Base-by-base conservation (phyloP, 2,113 vertebrate species). In the Todiramphus saurophagus region DNA sequence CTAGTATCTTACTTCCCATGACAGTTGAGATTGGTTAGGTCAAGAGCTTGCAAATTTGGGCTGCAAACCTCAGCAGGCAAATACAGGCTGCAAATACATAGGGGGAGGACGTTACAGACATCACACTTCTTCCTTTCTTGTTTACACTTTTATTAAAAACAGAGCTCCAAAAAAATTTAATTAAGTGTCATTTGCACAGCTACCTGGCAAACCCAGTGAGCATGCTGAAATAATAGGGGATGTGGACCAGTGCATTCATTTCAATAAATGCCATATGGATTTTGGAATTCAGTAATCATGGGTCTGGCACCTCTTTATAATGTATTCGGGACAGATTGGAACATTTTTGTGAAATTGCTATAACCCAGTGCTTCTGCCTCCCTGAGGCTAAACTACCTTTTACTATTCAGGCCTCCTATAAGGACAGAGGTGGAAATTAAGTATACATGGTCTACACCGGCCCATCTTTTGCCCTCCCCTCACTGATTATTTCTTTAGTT, bases 231-330 rank as follows among this genome's bases (percentile, higher is more conserved):
- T 56, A 93, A 68, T 0, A 95, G 43, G 18, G 35, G 39, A 86
- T 30, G 35, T 33, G 27, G 55, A 55, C 13, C 48, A 17, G 11
- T 59, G 68, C 11, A 48, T 63, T 89, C 53, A 39, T 37, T 82
- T 68, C 88, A 89, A 56, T 89, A 84, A 87, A 86, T 33, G 43
- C 69, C 96, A 94, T 75, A 78, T 60, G 69, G 73, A 87, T 81
- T 89, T 68, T 68, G 76, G 75, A 93, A 93, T 93, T 75, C 16
- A 1, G 77, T 68, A 93, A 92, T 90, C 44, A 37, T 58, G 35
- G 83, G 78, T 89, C 90, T 94, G 83, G 80, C 88, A 92, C 58
- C 37, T 72, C 50, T 94, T 91, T 48, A 72, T 64, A 91, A 94
- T 10, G 13, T 53, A 78, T 81, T 58, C 80, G 90, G 70, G 78